phyloP scores from a whole-genome alignment of 2,888 invertebrate genomes.

The Rhagophthalmus giganteus region DNA sequence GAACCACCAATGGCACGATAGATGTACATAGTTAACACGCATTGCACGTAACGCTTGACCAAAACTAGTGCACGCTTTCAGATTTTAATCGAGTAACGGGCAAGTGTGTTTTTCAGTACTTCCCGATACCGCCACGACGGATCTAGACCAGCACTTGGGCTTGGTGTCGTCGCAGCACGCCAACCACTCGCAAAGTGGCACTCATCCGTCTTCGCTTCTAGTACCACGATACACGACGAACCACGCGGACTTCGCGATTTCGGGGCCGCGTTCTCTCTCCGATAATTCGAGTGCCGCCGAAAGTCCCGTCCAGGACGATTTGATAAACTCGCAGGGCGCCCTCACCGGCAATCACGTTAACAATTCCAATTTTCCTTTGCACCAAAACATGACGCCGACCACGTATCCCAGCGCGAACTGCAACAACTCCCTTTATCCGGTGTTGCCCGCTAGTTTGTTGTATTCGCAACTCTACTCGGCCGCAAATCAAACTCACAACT shows the following conservation, averaged over 20 bases:
- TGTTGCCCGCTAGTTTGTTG: conserved; percentile 77
- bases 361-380: conserved; percentile 66
- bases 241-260: conserved; percentile 66
- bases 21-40: no score
- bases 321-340: conserved; percentile 67
- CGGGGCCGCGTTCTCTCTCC: conserved; percentile 75
- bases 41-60: no score
- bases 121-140: conserved; percentile 76
- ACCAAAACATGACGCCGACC: conserved; percentile 51
- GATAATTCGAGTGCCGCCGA: conserved; percentile 83
- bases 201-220: conserved; percentile 59
- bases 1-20: no score
- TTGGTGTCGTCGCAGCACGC: conserved; percentile 62
- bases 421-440: conserved; percentile 75
- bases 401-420: conserved; percentile 64
- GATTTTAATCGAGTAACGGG: no score
- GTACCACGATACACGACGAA: conserved; percentile 69
- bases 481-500: conserved; percentile 74
- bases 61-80: no score
- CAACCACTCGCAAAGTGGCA: conserved; percentile 54
- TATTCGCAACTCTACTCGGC: conserved; percentile 84
- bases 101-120: conserved; percentile 72
- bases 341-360: conserved; percentile 60
- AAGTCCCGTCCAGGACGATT: conserved; percentile 79
- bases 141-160: conserved; percentile 73